Evolutionary conservation across 92 coral and sea anemone genomes (phyloP).

Genomic region (Porites rus): DNA sequence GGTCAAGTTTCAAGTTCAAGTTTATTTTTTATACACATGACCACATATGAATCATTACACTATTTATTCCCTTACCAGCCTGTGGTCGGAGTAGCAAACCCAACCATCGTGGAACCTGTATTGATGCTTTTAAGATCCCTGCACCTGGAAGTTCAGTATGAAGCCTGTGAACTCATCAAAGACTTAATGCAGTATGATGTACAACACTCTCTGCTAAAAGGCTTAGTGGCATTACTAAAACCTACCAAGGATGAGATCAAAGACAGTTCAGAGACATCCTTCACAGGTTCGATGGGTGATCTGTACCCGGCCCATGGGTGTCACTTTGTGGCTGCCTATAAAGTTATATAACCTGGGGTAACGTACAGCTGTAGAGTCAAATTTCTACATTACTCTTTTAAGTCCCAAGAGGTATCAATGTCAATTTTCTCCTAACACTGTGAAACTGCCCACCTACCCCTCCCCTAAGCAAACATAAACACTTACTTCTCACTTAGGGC

Average conservation of each 20-base stretch:
- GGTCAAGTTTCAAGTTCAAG: no score
- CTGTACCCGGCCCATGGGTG: no score
- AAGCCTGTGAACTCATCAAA: constrained; percentile 95
- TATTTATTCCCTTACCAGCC: constrained; percentile 66
- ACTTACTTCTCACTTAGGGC: no score
- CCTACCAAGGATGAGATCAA: constrained; percentile 94
- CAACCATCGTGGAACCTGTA: constrained; percentile 94
- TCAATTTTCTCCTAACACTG: no score
- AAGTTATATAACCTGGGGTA: no score
- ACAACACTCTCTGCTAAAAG: constrained; percentile 79
- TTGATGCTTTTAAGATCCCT: constrained; percentile 88
- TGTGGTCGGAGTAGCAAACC: constrained; percentile 88
- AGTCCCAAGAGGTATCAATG: no score
- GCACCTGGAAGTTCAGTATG: constrained; percentile 98
- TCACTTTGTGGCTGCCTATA: no score
- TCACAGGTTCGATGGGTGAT: constrained; percentile 56
- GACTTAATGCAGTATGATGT: constrained; percentile 92
- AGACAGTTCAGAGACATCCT: constrained; percentile 79
- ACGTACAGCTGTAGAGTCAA: no score
- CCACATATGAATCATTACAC: no score
- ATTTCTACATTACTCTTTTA: no score
- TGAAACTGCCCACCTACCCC: no score
- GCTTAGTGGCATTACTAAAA: constrained; percentile 84
- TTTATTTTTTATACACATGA: not conserved
- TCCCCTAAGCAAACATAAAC: no score